Evolutionary conservation across 2,113 vertebrate genomes (phyloP).

Genomic region (Dunckerocampus dactyliophorus): DNA sequence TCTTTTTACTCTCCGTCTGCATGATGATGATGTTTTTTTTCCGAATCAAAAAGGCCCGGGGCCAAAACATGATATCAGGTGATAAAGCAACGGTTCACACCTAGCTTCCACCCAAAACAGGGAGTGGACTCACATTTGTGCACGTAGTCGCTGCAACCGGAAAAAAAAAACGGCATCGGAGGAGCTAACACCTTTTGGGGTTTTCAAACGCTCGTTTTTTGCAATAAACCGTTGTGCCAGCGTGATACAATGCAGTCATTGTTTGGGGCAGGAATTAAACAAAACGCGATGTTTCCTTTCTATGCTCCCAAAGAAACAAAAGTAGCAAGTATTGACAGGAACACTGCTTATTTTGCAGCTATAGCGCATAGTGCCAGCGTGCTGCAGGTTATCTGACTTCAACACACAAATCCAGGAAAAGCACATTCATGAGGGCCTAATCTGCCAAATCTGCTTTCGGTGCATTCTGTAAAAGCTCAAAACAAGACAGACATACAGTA

Average conservation of each 20-base stretch:
- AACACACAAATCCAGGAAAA: conserved; percentile 71
- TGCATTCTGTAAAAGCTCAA: conserved; percentile 37
- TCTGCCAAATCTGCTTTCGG: conserved; percentile 58
- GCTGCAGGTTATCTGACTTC: conserved; percentile 61
- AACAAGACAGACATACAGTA: conserved; percentile 18
- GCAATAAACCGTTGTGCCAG: background rate
- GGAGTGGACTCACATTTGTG: conserved; percentile 12
- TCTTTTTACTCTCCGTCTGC: conserved; percentile 14
- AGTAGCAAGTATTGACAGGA: conserved; percentile 14
- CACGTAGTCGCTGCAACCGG: no score
- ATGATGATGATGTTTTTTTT: conserved; percentile 26
- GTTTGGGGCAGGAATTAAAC: conserved; percentile 46
- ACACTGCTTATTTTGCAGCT: conserved; percentile 32
- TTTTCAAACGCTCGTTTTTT: conserved; percentile 4
- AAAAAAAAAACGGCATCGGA: background rate
- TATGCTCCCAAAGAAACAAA: conserved; percentile 40
- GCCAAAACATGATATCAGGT: conserved; percentile 26
- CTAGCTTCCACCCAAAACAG: conserved; percentile 21
- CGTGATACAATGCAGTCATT: conserved; percentile 45
- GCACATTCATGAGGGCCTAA: conserved; percentile 58
- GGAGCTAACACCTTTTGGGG: background rate
- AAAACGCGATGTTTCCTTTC: conserved; percentile 16
- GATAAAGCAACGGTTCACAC: conserved; percentile 40
- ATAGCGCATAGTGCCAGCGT: background rate
- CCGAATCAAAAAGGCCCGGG: conserved; percentile 40